These are phyloP conservation scores for Crotalus helleri DNA, from an alignment of 2,113 vertebrate species.

Conservation along the genomic window DNA sequence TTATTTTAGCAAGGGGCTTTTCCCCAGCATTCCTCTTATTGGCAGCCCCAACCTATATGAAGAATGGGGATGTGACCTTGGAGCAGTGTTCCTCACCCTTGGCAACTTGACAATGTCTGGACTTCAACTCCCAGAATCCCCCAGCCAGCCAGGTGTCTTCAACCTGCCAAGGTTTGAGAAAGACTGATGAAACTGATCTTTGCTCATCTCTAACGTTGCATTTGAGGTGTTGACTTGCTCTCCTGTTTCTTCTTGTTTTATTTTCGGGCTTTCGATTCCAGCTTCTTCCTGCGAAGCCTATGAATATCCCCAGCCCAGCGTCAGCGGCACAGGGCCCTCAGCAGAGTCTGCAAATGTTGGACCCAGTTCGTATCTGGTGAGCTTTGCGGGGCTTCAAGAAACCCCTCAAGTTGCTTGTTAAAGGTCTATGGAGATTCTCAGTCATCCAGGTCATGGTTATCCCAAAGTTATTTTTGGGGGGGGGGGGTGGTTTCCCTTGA, in stretches of 20 bases:
- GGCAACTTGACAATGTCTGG: no score
- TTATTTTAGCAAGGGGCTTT: neutral
- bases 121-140: neutral
- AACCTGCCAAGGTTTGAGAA: neutral
- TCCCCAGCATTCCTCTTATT: neutral
- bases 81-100: neutral
- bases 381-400: constrained; percentile 33
- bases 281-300: constrained; percentile 95
- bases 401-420: neutral
- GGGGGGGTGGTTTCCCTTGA: no score
- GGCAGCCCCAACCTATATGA: neutral
- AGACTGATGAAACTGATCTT: neutral
- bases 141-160: neutral
- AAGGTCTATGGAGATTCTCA: neutral
- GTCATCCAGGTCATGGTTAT: neutral
- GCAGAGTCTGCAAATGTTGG: constrained; percentile 86
- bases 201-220: neutral
- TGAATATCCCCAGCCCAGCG: constrained; percentile 79
- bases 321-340: constrained; percentile 76
- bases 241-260: neutral
- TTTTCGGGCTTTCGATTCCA: constrained; percentile 46
- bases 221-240: neutral
- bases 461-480: neutral
- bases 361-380: constrained; percentile 87
- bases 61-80: neutral